Percentiles rank a stretch among this genome's conserved stretches.
These are phyloP conservation scores for Microchrysa polita DNA, from an alignment of 2,888 invertebrate species.

Conservation along the genomic window DNA sequence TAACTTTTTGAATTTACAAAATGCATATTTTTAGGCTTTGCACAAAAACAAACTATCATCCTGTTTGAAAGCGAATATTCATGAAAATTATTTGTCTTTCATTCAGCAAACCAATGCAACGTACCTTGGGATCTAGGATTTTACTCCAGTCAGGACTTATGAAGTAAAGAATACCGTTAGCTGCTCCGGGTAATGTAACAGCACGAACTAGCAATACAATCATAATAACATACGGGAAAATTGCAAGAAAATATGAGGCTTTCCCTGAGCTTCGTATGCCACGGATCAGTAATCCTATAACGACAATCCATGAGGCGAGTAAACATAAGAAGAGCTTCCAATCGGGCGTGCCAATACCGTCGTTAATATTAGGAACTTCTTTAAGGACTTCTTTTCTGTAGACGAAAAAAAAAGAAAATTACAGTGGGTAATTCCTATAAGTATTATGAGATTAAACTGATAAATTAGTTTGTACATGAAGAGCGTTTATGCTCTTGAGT, in stretches of 20 bases:
- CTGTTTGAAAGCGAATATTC: too few relatives aligned
- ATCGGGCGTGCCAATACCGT: conserved; percentile 69
- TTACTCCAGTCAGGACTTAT: conserved; percentile 73
- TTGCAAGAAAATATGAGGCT: conserved; percentile 78
- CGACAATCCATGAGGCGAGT: conserved; percentile 66
- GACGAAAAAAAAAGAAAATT: conserved; percentile 26
- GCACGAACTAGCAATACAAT: conserved; percentile 71
- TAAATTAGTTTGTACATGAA: too few relatives aligned
- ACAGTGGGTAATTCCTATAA: too few relatives aligned
- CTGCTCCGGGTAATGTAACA: conserved; percentile 70
- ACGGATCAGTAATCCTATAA: conserved; percentile 67
- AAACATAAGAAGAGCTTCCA: conserved; percentile 68
- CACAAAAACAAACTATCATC: too few relatives aligned
- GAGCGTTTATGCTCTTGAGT: too few relatives aligned
- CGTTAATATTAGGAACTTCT: conserved; percentile 65
- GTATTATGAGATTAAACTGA: too few relatives aligned
- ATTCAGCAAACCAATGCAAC: neutral
- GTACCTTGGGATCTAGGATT: conserved; percentile 69
- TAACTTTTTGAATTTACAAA: too few relatives aligned
- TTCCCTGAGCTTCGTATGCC: conserved; percentile 75
- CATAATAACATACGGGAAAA: conserved; percentile 76
- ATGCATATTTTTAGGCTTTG: too few relatives aligned
- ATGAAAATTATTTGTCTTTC: too few relatives aligned
- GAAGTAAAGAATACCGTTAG: conserved; percentile 71
- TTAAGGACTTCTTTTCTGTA: conserved; percentile 67